Conservation (phyloP, 64 coral and sea anemone species). For the Porites australiensis region DNA sequence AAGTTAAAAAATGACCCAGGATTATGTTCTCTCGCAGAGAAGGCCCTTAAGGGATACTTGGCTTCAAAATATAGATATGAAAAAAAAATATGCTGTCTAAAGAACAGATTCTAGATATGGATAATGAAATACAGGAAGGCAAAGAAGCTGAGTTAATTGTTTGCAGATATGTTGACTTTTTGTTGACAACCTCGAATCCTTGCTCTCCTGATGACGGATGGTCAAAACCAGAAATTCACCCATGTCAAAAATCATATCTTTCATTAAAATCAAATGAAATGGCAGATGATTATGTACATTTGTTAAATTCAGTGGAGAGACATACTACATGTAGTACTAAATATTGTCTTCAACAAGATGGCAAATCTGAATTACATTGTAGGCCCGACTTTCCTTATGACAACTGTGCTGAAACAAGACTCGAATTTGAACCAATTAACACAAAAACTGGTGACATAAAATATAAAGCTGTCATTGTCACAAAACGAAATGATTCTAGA, state of each 20-base stretch:
- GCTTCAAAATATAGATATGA: background rate
- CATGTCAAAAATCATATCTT: constrained; percentile 11
- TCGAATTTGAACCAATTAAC: constrained; percentile 50
- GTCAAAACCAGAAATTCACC: constrained; percentile 33
- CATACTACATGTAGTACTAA: constrained; percentile 46
- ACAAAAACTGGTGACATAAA: constrained; percentile 60
- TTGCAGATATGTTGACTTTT: constrained; percentile 54
- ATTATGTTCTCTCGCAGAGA: constrained; percentile 36
- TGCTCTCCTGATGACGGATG: constrained; percentile 32
- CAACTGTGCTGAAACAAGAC: constrained; percentile 31
- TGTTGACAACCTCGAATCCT: constrained; percentile 34
- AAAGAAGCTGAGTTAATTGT: constrained; percentile 1
- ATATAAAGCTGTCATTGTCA: constrained; percentile 62
- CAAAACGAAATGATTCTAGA: constrained; percentile 63
- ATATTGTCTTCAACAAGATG: constrained; percentile 7
- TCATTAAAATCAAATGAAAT: background rate
- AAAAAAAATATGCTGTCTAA: background rate
- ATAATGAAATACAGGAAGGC: background rate
- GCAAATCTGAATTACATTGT: background rate
- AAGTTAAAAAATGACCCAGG: constrained; percentile 23
- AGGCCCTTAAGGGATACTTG: background rate
- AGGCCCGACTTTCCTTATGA: constrained; percentile 55
- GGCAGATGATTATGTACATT: constrained; percentile 41
- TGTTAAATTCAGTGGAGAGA: constrained; percentile 50
- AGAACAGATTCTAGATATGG: background rate